Percentiles rank a stretch among this genome's conserved stretches.
phyloP scores from a whole-genome alignment of 2,113 vertebrate genomes.

The Ascaphus truei region DNA sequence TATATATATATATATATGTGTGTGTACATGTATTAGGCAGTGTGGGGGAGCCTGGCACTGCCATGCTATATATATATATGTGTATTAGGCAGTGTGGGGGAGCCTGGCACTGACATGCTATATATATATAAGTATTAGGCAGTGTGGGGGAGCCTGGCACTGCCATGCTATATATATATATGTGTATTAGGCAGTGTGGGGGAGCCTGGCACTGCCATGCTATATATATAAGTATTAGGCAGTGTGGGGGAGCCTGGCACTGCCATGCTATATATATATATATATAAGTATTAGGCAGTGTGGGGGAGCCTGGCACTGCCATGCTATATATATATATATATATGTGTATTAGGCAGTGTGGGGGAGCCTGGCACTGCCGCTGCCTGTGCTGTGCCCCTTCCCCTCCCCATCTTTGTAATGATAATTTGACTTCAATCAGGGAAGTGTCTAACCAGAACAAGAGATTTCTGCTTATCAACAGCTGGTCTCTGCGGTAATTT shows the following conservation, averaged over 20 bases:
- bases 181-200: neutral
- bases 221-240: neutral
- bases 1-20: too few relatives aligned
- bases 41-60: too few relatives aligned
- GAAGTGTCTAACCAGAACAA: slow-evolving; percentile 37
- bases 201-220: neutral
- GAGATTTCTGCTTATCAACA: slow-evolving; percentile 41
- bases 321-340: too few relatives aligned
- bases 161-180: neutral
- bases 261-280: neutral
- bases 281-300: neutral
- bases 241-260: neutral
- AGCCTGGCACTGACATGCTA: too few relatives aligned
- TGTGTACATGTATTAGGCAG: too few relatives aligned
- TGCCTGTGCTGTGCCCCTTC: neutral
- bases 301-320: neutral
- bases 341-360: neutral
- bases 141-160: neutral
- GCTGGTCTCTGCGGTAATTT: slow-evolving; percentile 36
- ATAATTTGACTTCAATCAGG: slow-evolving; percentile 38
- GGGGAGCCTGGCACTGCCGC: neutral
- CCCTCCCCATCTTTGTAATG: slow-evolving; percentile 32
- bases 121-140: too few relatives aligned
- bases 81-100: too few relatives aligned
- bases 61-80: too few relatives aligned